These are phyloP conservation scores for Ectropis grisescens DNA, from an alignment of 1,140 invertebrate genomes.

Conservation along the genomic window DNA sequence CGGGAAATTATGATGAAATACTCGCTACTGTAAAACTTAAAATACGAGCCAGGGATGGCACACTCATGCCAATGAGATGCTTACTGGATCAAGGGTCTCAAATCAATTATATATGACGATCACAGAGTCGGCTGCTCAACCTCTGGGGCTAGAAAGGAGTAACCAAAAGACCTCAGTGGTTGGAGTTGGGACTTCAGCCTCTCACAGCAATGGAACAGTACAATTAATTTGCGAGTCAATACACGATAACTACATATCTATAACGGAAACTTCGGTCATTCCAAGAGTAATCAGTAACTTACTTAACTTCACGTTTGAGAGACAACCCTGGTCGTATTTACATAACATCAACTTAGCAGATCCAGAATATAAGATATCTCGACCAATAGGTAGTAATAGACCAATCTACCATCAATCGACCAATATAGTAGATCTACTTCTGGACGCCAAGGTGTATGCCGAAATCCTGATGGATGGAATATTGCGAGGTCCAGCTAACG, in stretches of 20 bases:
- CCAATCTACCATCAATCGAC: no score
- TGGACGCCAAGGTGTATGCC: no score
- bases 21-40: neutral
- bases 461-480: no score
- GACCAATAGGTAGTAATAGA: no score
- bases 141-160: conserved; percentile 9
- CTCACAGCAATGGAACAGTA: no score
- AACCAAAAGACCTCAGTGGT: conserved; percentile 5
- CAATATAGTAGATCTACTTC: no score
- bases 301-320: neutral
- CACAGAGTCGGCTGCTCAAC: conserved; percentile 15
- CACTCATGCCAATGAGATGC: conserved; percentile 8
- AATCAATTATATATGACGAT: no score
- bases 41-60: conserved; percentile 5
- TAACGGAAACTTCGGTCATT: conserved; percentile 9
- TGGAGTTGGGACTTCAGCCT: no score
- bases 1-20: no score
- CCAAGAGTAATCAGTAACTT: conserved; percentile 12
- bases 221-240: conserved; percentile 13
- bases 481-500: no score
- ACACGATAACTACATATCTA: conserved; percentile 9
- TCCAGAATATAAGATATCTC: conserved; percentile 7
- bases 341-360: conserved; percentile 8
- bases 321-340: conserved; percentile 1
- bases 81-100: conserved; percentile 18